phyloP scores from a whole-genome alignment of 2,797 vertebrate species.

The Sternotherus odoratus region DNA sequence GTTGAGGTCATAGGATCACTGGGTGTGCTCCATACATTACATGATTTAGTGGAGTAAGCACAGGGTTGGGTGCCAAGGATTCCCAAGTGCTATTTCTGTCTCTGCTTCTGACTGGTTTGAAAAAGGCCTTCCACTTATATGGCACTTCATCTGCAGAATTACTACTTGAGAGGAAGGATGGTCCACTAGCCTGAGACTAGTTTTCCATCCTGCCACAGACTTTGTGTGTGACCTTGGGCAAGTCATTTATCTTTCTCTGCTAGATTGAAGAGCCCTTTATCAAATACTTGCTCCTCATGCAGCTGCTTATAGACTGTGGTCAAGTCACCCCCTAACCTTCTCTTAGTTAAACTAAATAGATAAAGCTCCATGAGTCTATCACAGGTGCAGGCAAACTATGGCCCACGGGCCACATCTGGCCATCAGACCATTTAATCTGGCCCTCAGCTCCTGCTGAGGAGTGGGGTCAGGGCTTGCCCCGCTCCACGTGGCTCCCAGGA shows the following conservation, averaged over 20 bases:
- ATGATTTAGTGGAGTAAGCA: accelerated
- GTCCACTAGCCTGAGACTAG: neutral
- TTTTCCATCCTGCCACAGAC: neutral
- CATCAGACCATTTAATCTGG: no score
- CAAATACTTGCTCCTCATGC: neutral
- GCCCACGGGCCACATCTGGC: no score
- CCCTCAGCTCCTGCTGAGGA: no score
- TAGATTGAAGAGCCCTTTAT: neutral
- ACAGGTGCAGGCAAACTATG: no score
- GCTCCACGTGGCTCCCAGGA: no score
- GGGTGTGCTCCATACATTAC: neutral
- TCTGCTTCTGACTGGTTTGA: neutral
- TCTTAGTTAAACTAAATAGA: neutral
- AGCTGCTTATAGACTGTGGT: neutral
- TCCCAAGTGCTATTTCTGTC: neutral
- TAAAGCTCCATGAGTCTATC: neutral
- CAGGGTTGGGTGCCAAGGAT: accelerated
- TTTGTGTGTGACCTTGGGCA: accelerated
- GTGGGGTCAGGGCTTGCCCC: no score
- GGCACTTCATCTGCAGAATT: neutral
- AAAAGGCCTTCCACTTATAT: neutral
- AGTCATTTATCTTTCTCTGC: neutral
- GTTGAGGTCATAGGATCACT: neutral
- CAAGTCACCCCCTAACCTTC: neutral
- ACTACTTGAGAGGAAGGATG: neutral